These are phyloP conservation scores for Rhinolophus ferrumequinum DNA, from an alignment of 2,113 vertebrate species.

Conservation along the genomic window DNA sequence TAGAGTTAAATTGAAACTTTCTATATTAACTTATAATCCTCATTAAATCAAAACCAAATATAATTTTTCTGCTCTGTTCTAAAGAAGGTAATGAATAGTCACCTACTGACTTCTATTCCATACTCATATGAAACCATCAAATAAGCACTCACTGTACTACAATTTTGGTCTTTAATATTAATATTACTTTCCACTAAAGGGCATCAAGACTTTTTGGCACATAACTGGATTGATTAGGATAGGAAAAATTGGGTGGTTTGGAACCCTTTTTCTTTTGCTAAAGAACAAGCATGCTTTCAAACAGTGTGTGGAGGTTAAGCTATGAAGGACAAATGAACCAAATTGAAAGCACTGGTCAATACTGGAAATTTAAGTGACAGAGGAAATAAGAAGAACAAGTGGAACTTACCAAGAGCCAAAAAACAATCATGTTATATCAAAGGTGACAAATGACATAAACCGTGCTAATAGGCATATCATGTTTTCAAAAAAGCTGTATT, in stretches of 20 bases:
- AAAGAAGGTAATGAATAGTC: background rate
- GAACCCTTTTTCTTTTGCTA: background rate
- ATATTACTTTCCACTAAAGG: background rate
- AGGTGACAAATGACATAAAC: constrained; percentile 26
- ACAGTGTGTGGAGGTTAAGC: background rate
- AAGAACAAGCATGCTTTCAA: background rate
- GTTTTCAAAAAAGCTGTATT: background rate
- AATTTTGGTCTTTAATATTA: background rate
- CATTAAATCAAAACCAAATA: background rate
- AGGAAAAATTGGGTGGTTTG: background rate
- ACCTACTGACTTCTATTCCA: background rate
- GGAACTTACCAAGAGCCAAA: background rate
- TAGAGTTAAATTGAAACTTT: background rate
- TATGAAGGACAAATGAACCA: background rate
- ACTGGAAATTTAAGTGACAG: background rate
- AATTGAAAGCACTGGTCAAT: background rate
- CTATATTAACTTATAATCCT: background rate
- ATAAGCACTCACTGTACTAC: background rate
- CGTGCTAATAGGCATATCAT: background rate
- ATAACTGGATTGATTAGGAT: background rate
- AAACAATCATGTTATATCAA: background rate
- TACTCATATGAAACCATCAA: background rate
- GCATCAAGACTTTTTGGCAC: background rate
- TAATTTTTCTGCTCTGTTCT: background rate
- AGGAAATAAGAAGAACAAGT: background rate